Evolutionary conservation across 2,888 invertebrate genomes (phyloP).

Genomic region (Lasioglossum calceatum): DNA sequence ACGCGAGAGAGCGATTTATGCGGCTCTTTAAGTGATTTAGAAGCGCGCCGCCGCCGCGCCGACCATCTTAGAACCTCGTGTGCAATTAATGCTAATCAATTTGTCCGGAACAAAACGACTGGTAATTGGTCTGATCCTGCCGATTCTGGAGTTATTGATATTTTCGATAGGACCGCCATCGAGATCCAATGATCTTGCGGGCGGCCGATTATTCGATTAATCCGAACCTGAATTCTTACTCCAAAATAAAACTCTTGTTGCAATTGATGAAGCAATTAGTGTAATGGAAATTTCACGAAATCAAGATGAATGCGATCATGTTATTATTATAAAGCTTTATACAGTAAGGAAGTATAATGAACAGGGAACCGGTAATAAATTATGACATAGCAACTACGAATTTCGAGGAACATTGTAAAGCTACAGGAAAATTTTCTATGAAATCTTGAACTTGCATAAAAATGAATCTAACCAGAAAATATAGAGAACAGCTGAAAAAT

Average conservation of each 20-base stretch:
- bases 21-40: slow-evolving; percentile 67
- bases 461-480: too few relatives aligned
- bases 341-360: too few relatives aligned
- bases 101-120: not conserved
- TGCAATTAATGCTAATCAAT: not conserved
- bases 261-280: not conserved
- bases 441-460: too few relatives aligned
- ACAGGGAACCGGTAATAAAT: too few relatives aligned
- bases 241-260: not conserved
- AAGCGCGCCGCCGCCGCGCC: slow-evolving; percentile 52
- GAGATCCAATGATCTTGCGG: not conserved
- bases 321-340: too few relatives aligned
- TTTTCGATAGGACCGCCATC: not conserved
- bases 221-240: not conserved
- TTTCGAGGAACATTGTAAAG: too few relatives aligned
- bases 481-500: too few relatives aligned
- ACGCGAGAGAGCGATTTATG: slow-evolving; percentile 69
- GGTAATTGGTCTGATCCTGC: not conserved
- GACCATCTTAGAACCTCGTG: slow-evolving; percentile 28
- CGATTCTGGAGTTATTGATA: not conserved
- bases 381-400: too few relatives aligned
- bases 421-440: too few relatives aligned
- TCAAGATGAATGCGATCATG: not conserved
- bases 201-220: not conserved
- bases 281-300: not conserved